Percentiles rank a stretch among this genome's conserved stretches.
These are phyloP conservation scores for Pelecanus crispus DNA, from an alignment of 2,113 vertebrate genomes.

Conservation along the genomic window DNA sequence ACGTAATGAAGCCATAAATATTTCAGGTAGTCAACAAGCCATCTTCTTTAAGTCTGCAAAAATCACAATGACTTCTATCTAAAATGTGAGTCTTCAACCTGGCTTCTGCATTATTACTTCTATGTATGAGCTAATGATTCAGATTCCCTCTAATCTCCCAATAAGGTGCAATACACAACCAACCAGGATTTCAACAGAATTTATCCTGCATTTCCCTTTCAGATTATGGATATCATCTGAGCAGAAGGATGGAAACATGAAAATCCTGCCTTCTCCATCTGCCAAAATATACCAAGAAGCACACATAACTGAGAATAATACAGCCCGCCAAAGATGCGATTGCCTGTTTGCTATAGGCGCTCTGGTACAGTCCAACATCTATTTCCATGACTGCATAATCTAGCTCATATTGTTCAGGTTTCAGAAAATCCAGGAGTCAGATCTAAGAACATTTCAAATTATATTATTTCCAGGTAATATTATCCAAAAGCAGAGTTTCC, in stretches of 20 bases:
- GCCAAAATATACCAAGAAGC: not conserved
- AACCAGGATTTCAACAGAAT: not conserved
- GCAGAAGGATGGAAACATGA: not conserved
- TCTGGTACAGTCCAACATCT: not conserved
- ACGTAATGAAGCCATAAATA: constrained; percentile 61
- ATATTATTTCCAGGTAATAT: not conserved
- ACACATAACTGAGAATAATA: not conserved
- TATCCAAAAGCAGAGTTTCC: not conserved
- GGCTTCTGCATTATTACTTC: not conserved
- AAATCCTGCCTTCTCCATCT: not conserved
- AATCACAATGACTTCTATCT: not conserved
- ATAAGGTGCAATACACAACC: not conserved
- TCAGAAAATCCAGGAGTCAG: not conserved
- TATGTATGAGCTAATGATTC: not conserved
- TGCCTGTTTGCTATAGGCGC: not conserved
- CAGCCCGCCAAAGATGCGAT: not conserved
- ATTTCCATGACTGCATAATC: not conserved
- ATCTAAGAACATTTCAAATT: not conserved
- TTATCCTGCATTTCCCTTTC: not conserved
- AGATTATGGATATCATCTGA: not conserved
- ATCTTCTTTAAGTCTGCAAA: not conserved
- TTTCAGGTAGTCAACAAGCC: constrained; percentile 45
- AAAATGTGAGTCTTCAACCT: not conserved
- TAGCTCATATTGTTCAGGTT: not conserved
- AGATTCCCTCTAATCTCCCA: not conserved